Conservation (phyloP, 2,113 vertebrate genomes). For the Zapornia atra region DNA sequence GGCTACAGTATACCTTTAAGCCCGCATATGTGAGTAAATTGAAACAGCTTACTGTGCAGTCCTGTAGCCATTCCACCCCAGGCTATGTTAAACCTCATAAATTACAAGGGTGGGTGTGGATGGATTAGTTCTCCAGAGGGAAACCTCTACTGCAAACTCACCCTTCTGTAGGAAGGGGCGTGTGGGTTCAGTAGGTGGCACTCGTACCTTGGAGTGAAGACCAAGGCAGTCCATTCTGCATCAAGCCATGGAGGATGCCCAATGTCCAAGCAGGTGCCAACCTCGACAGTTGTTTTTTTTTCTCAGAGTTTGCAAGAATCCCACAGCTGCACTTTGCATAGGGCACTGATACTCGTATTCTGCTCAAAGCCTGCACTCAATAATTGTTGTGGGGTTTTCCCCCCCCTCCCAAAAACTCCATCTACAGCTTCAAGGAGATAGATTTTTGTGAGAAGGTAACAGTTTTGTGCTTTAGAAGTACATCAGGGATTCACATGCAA, state of each 20-base stretch:
- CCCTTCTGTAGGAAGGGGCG: not conserved
- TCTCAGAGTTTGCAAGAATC: not conserved
- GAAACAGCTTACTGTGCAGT: not conserved
- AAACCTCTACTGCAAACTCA: not conserved
- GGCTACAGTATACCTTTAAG: not conserved
- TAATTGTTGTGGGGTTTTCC: not conserved
- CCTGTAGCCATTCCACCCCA: not conserved
- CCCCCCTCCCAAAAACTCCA: not conserved
- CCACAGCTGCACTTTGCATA: accelerated
- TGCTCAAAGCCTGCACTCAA: not conserved
- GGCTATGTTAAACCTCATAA: not conserved
- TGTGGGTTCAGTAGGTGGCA: slow-evolving; percentile 37
- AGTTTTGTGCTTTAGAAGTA: not conserved
- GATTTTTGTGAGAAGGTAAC: not conserved
- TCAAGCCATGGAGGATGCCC: not conserved
- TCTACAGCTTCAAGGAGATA: not conserved
- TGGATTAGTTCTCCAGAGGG: not conserved
- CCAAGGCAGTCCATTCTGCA: not conserved
- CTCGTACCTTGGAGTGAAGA: not conserved
- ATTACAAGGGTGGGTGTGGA: not conserved
- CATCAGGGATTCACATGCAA: accelerated
- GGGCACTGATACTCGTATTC: not conserved
- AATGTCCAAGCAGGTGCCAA: not conserved
- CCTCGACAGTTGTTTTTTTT: too few relatives aligned
- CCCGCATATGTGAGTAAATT: not conserved